Evolutionary conservation across 2,113 vertebrate genomes (phyloP).

Genomic region (Rhipidura dahli): DNA sequence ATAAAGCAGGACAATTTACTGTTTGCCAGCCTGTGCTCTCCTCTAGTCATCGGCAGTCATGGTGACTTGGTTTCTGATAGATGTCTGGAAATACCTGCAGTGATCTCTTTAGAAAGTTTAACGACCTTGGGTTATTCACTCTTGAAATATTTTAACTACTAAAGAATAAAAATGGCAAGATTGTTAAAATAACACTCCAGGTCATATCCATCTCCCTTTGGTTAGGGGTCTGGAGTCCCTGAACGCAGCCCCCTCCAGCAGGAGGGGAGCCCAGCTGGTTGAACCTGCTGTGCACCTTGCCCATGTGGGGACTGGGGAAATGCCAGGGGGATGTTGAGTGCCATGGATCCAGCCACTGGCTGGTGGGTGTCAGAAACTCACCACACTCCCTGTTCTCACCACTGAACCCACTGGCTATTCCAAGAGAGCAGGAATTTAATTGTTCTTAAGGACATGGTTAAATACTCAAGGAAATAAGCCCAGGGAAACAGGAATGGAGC

Average conservation of each 20-base stretch:
- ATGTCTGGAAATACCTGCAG: slow-evolving; percentile 30
- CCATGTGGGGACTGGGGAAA: not conserved
- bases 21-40: not conserved
- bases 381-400: not conserved
- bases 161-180: slow-evolving; percentile 4
- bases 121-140: slow-evolving; percentile 32
- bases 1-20: not conserved
- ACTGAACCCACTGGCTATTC: not conserved
- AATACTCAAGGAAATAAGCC: not conserved
- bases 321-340: not conserved
- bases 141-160: slow-evolving; percentile 22
- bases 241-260: not conserved
- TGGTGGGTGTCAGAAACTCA: not conserved
- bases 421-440: not conserved
- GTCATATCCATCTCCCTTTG: not conserved
- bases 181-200: not conserved
- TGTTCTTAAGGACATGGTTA: not conserved
- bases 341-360: not conserved
- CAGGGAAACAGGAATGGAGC: not conserved
- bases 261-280: not conserved
- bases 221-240: not conserved
- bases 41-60: not conserved
- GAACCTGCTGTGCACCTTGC: not conserved
- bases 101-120: slow-evolving; percentile 32
- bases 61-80: not conserved